Conservation (phyloP, 2,888 invertebrate genomes). For the Diarsia rubi region DNA sequence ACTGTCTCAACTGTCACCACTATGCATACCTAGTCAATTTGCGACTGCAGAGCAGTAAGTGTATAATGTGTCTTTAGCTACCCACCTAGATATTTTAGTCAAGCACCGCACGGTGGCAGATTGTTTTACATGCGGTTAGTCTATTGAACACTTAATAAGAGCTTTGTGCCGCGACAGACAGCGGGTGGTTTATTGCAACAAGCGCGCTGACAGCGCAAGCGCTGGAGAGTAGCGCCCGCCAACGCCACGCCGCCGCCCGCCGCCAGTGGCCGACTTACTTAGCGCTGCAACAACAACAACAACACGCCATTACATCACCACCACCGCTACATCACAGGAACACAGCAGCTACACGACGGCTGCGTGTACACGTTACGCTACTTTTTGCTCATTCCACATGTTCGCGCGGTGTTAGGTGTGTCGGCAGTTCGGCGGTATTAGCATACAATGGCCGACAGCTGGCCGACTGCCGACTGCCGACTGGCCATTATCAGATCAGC, state of each 20-base stretch:
- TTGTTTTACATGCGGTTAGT: slow-evolving; percentile 14
- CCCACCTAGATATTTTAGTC: slow-evolving; percentile 19
- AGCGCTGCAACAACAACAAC: background rate
- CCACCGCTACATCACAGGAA: background rate
- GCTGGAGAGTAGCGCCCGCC: background rate
- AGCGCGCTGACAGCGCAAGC: slow-evolving; percentile 33
- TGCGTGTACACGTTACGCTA: slow-evolving; percentile 44
- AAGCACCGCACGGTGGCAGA: slow-evolving; percentile 7
- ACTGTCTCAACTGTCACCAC: slow-evolving; percentile 38
- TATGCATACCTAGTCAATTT: slow-evolving; percentile 29
- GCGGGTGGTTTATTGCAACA: slow-evolving; percentile 26
- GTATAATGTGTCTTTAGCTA: background rate
- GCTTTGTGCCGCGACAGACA: slow-evolving; percentile 21
- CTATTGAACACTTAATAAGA: slow-evolving; percentile 26
- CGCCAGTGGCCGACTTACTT: background rate
- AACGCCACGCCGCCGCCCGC: too few relatives aligned
- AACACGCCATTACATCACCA: background rate
- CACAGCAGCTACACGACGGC: slow-evolving; percentile 17
- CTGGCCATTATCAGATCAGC: slow-evolving; percentile 59
- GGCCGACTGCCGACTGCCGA: slow-evolving; percentile 53
- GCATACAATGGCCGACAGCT: slow-evolving; percentile 81
- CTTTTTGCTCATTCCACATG: slow-evolving; percentile 61
- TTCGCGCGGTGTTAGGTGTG: slow-evolving; percentile 55
- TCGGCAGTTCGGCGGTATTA: slow-evolving; percentile 71
- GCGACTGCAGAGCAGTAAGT: background rate